A percentile compares a stretch with the other conserved stretches of the same genome.
phyloP scores from a whole-genome alignment of 2,888 invertebrate species.

The Metallyticus violacea region DNA sequence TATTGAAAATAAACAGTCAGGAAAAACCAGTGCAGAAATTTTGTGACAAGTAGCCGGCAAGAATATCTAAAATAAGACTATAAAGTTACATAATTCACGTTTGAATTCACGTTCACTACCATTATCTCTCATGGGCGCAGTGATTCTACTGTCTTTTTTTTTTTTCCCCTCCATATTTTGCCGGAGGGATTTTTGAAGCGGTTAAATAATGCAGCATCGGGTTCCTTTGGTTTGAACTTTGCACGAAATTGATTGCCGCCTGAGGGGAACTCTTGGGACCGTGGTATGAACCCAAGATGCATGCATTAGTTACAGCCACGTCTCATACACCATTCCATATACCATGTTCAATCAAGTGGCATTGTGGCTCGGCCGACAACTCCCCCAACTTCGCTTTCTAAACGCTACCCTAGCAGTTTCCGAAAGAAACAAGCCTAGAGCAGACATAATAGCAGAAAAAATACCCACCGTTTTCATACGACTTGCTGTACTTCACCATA shows the following conservation, averaged over 20 bases:
- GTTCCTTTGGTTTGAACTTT: not conserved
- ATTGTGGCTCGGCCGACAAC: not conserved
- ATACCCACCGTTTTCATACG: no score
- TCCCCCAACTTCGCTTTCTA: not conserved
- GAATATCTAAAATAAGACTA: no score
- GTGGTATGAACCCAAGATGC: not conserved
- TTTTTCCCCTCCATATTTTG: not conserved
- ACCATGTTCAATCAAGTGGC: not conserved
- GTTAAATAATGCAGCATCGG: not conserved
- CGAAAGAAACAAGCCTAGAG: no score
- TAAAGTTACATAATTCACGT: no score
- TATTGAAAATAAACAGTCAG: no score
- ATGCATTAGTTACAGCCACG: not conserved
- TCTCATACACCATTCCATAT: not conserved
- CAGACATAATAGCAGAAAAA: no score
- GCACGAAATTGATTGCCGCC: not conserved
- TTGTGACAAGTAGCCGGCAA: no score
- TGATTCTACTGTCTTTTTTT: not conserved
- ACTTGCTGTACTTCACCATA: no score
- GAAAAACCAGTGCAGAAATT: no score
- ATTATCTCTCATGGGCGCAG: not conserved
- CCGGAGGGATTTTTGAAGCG: not conserved
- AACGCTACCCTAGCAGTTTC: not conserved
- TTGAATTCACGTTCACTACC: no score
- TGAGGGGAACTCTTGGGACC: not conserved